phyloP scores from a whole-genome alignment of 2,113 vertebrate genomes.

The Oceanites oceanicus region DNA sequence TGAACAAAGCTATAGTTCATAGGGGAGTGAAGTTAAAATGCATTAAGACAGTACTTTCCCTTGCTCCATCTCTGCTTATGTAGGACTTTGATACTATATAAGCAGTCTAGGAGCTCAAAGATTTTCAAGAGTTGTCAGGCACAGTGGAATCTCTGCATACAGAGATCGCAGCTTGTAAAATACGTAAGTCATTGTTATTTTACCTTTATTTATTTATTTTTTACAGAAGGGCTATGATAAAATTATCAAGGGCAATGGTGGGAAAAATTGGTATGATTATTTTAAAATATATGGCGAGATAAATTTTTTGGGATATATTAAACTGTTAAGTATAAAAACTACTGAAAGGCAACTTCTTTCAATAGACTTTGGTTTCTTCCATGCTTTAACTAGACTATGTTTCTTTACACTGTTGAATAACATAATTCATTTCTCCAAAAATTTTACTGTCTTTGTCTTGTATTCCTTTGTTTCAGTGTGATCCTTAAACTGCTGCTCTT shows the following conservation, averaged over 20 bases:
- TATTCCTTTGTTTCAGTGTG: background rate
- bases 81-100: background rate
- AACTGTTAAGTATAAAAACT: background rate
- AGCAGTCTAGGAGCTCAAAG: background rate
- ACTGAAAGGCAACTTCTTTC: background rate
- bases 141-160: background rate
- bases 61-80: background rate
- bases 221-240: background rate
- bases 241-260: background rate
- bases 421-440: background rate
- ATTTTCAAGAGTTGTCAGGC: background rate
- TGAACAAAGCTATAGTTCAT: background rate
- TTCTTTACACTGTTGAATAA: constrained; percentile 4
- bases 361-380: background rate
- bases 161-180: background rate
- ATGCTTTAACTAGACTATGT: background rate
- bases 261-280: background rate
- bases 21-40: background rate
- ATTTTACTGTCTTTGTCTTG: background rate
- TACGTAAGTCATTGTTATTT: background rate
- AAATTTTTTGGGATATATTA: background rate
- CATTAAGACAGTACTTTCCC: background rate
- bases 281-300: background rate
- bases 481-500: background rate
- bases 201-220: background rate